Evolutionary conservation across 2,113 vertebrate genomes (phyloP), one percentile per base, ranked within the genome.

Genomic region (Serranochromis macrocephalus): DNA sequence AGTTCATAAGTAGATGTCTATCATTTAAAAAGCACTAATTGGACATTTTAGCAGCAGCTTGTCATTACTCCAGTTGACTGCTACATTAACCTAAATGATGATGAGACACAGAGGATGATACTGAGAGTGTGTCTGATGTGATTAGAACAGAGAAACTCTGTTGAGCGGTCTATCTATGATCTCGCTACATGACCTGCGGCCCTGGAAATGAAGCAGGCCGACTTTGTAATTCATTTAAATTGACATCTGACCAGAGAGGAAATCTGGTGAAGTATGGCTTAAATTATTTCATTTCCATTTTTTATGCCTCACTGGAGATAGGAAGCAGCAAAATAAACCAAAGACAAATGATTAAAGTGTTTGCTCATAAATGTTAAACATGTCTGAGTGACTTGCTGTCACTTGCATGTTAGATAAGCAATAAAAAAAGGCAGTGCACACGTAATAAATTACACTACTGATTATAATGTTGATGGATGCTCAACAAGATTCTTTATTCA

Each of bases 251-350:
- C 92, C 92, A 85, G 84, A 85, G 73, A 95, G 89, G 91, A 95
- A 95, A 94, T 92, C 49, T 71, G 75, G 21, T 71, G 61, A 61
- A 75, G 91, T 87, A 86, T 94, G 92, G 88, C 84, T 94, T 89
- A 89, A 89, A 93, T 94, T 92, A 94, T 91, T 94, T 93, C 85
- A 93, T 91, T 93, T 96, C 94, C 93, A 93, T 93, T 91, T 95
- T 94, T 92, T 87, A 94, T 80, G 90, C 61, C 89, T 93, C 86
- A 26, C 84, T 87, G 73, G 82, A 91, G 68, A 93, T 71, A 51
- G 89, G 91, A 94, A 92, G 87, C 88, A 89, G 84, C 85, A 88
- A 66, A 82, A 84, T 93, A 91, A 89, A 94, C 87, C 93, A 85
- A 93, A 88, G 92, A 94, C 92, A 90, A 68, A 89, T 81, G 57